Percentiles rank a stretch among this genome's conserved stretches.
These are phyloP conservation scores for Ornithoptera alexandrae DNA, from an alignment of 2,888 invertebrate species.

Conservation along the genomic window DNA sequence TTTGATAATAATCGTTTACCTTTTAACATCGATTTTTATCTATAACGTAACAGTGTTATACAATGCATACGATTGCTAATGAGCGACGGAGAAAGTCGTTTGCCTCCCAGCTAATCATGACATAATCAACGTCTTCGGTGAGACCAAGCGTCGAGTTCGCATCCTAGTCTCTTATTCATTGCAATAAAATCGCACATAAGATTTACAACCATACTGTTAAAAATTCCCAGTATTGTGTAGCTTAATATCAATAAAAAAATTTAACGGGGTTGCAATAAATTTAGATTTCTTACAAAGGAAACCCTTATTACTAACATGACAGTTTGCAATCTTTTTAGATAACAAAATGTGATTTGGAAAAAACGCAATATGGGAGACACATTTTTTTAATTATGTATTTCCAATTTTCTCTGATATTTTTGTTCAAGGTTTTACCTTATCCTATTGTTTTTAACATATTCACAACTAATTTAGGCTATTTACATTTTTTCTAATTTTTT, in stretches of 20 bases:
- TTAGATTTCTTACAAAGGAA: too few species aligned
- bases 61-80: slow-evolving; percentile 31
- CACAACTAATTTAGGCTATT: too few species aligned
- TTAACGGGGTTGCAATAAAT: too few species aligned
- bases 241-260: background rate
- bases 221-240: slow-evolving; percentile 40
- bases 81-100: slow-evolving; percentile 42
- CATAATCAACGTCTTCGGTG: slow-evolving; percentile 37
- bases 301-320: too few species aligned
- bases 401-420: too few species aligned
- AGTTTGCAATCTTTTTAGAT: too few species aligned
- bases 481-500: too few species aligned
- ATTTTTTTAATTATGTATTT: too few species aligned
- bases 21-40: background rate
- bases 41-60: slow-evolving; percentile 31
- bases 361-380: too few species aligned
- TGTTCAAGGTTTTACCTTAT: too few species aligned
- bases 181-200: slow-evolving; percentile 35
- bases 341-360: too few species aligned
- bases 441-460: too few species aligned
- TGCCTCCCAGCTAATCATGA: slow-evolving; percentile 38
- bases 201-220: slow-evolving; percentile 32
- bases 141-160: slow-evolving; percentile 32
- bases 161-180: slow-evolving; percentile 34
- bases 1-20: background rate